phyloP scores from a whole-genome alignment of 2,888 invertebrate genomes.

The Parnassius apollo region DNA sequence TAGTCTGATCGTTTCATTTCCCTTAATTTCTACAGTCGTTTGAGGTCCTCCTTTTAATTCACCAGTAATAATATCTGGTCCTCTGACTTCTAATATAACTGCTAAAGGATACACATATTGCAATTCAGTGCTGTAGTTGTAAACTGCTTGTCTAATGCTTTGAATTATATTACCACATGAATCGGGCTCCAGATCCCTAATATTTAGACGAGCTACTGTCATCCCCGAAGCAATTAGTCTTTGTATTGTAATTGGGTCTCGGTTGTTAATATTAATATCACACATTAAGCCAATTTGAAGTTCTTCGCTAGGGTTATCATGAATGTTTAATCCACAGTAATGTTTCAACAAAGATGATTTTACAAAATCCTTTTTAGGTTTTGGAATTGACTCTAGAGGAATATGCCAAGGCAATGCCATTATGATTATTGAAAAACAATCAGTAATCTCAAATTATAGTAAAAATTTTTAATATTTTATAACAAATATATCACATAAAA shows the following conservation, averaged over 20 bases:
- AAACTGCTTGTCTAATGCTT: slow-evolving; percentile 71
- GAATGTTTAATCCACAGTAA: slow-evolving; percentile 57
- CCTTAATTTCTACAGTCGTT: slow-evolving; percentile 55
- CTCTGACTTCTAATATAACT: slow-evolving; percentile 62
- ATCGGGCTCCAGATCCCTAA: slow-evolving; percentile 66
- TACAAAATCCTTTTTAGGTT: slow-evolving; percentile 38
- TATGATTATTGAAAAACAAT: slow-evolving; percentile 7
- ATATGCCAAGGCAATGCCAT: slow-evolving; percentile 75
- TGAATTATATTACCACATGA: slow-evolving; percentile 68
- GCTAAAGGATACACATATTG: slow-evolving; percentile 76
- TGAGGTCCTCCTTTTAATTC: slow-evolving; percentile 63
- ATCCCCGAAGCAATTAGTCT: slow-evolving; percentile 71
- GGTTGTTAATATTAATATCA: slow-evolving; percentile 62
- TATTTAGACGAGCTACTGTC: slow-evolving; percentile 69
- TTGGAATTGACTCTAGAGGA: slow-evolving; percentile 56
- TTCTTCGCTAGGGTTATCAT: slow-evolving; percentile 66
- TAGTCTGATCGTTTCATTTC: slow-evolving; percentile 63
- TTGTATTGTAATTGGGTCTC: slow-evolving; percentile 64
- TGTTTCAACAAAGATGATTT: slow-evolving; percentile 59
- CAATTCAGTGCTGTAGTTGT: slow-evolving; percentile 71
- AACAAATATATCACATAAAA: too few relatives aligned
- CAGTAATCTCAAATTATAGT: not conserved
- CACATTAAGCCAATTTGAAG: slow-evolving; percentile 72
- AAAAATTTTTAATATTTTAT: too few relatives aligned
- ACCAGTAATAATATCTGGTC: slow-evolving; percentile 69